Conservation (phyloP, 2,797 vertebrate genomes). For the Mus minutoides region DNA sequence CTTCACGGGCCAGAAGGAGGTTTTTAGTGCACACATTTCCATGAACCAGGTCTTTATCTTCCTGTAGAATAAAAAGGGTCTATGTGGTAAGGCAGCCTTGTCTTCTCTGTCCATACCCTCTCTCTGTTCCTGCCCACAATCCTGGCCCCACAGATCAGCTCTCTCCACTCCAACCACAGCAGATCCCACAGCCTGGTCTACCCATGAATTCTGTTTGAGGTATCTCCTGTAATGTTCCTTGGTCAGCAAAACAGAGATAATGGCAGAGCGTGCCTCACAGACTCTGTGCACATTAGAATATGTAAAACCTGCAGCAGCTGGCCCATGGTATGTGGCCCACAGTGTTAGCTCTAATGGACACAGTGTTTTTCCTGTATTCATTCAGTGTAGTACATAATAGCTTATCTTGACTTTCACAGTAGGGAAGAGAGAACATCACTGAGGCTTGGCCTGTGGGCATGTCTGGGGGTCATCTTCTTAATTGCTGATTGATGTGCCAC, state of each 20-base stretch:
- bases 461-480: neutral
- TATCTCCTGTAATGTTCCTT: neutral
- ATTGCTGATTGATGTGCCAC: neutral
- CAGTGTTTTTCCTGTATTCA: neutral
- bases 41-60: conserved; percentile 98
- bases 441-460: neutral
- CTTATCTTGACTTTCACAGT: neutral
- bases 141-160: neutral
- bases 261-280: no score
- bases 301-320: neutral
- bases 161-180: neutral
- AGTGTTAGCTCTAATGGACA: neutral
- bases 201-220: neutral
- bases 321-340: neutral
- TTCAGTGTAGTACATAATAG: neutral
- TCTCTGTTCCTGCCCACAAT: neutral
- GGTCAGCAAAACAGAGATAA: neutral
- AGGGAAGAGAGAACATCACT: neutral
- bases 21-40: conserved; percentile 98
- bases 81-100: neutral
- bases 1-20: conserved; percentile 95
- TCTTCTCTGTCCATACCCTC: neutral
- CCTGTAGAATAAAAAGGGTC: conserved; percentile 85
- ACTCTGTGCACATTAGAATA: neutral
- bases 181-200: neutral